A percentile compares a stretch with the other conserved stretches of the same genome.
Evolutionary conservation across 2,797 vertebrate genomes (phyloP).

Genomic region (Rhincodon typus): DNA sequence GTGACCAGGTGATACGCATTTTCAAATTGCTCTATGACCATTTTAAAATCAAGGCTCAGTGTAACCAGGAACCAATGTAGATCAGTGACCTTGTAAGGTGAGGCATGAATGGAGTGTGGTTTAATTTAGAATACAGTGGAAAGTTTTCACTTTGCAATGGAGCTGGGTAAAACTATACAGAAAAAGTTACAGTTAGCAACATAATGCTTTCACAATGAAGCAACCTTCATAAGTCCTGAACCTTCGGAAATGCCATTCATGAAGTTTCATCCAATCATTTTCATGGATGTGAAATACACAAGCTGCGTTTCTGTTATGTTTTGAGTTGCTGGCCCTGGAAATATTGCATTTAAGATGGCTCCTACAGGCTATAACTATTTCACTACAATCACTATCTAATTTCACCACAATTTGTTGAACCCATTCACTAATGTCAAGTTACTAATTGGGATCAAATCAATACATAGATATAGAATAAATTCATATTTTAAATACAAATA

Average conservation of each 20-base stretch:
- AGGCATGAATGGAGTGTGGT: too few species aligned
- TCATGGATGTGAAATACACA: background rate
- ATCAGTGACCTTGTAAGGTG: too few species aligned
- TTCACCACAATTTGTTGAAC: background rate
- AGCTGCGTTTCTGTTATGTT: background rate
- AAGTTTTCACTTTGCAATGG: background rate
- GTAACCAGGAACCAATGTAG: background rate
- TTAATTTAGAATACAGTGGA: background rate
- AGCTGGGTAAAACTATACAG: background rate
- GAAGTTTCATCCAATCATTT: background rate
- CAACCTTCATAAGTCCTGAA: background rate
- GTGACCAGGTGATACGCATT: too few species aligned
- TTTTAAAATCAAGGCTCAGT: background rate
- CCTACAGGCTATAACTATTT: background rate
- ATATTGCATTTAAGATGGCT: background rate
- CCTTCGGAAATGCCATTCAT: background rate
- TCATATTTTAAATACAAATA: background rate
- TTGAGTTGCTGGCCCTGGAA: background rate
- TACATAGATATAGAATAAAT: background rate
- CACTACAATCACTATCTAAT: background rate
- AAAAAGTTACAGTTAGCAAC: too few species aligned
- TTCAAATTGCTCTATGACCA: background rate
- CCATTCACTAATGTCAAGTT: background rate
- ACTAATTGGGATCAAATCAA: background rate
- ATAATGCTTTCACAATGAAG: background rate